A percentile compares a stretch with the other conserved stretches of the same genome.
These are phyloP conservation scores for Epizoanthus stellaris DNA, from an alignment of 92 coral and sea anemone species.

Conservation along the genomic window DNA sequence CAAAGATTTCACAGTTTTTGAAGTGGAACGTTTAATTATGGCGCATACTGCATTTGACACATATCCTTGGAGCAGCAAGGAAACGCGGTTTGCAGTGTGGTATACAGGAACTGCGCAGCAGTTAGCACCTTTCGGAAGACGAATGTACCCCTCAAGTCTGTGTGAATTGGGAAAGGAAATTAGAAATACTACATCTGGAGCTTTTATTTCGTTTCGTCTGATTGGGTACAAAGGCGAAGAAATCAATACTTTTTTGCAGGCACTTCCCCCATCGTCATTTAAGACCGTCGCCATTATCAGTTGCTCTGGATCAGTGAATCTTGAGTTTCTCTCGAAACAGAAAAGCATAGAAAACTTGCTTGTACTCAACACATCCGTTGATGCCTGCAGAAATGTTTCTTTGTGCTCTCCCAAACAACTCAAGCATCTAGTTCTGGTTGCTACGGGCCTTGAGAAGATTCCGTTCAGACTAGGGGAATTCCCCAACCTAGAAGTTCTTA, in stretches of 20 bases:
- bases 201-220: neutral
- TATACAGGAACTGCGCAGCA: neutral
- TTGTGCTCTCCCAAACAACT: neutral
- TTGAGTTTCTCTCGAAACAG: constrained; percentile 2
- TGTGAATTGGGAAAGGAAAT: neutral
- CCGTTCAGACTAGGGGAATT: neutral
- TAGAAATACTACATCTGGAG: neutral
- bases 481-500: constrained; percentile 3
- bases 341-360: constrained; percentile 32
- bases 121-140: neutral
- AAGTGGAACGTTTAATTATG: neutral
- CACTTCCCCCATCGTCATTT: neutral
- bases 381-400: neutral
- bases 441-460: neutral
- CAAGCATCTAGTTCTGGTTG: constrained; percentile 30
- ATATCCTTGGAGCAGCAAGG: neutral
- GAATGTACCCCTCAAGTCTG: neutral
- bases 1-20: neutral
- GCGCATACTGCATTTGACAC: neutral
- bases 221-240: neutral
- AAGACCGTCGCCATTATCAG: constrained; percentile 25
- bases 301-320: constrained; percentile 27
- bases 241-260: neutral
- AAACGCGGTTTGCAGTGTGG: neutral
- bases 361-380: constrained; percentile 30